Conservation (phyloP, 2,888 invertebrate genomes). For the Heliconius aoede region DNA sequence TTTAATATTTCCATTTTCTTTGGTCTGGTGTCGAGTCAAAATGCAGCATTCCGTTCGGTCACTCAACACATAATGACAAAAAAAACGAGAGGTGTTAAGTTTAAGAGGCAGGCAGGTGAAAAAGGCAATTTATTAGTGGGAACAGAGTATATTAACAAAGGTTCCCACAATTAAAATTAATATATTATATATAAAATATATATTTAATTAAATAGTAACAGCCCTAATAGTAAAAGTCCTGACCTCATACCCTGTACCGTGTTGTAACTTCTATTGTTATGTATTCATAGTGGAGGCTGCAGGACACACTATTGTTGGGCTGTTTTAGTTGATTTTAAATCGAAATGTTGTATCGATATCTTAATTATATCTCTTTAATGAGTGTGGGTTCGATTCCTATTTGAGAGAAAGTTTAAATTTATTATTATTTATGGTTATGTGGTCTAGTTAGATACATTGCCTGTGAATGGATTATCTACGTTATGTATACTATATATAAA, state of each 20-base stretch:
- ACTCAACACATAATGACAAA: too few species aligned
- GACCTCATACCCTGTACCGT: constrained; percentile 18
- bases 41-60: too few species aligned
- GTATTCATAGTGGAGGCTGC: not conserved
- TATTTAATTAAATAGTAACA: not conserved
- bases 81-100: too few species aligned
- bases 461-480: too few species aligned
- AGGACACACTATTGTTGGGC: constrained; percentile 9
- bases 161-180: not conserved
- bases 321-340: constrained; percentile 12
- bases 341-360: constrained; percentile 1
- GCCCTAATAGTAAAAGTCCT: constrained; percentile 23
- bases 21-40: too few species aligned
- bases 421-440: not conserved
- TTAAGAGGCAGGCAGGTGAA: too few species aligned
- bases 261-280: constrained; percentile 26
- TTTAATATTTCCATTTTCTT: too few species aligned
- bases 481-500: too few species aligned
- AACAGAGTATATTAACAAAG: too few species aligned
- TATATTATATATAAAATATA: too few species aligned
- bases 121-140: too few species aligned
- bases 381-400: not conserved
- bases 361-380: not conserved
- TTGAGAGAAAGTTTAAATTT: not conserved
- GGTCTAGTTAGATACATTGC: too few species aligned